Conservation (phyloP, 2,797 vertebrate species). For the Acanthopagrus latus region DNA sequence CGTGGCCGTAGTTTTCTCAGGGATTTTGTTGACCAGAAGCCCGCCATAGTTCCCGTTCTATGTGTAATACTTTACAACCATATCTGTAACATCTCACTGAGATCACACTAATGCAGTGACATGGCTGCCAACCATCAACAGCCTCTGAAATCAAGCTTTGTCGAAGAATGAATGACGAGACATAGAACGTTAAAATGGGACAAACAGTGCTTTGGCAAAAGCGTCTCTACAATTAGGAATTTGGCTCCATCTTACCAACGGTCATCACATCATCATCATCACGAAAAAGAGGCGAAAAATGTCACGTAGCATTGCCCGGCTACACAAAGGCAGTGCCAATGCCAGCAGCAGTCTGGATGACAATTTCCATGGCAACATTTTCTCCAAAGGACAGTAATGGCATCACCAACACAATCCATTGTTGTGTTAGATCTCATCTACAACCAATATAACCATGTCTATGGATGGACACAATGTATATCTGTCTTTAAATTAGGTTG, state of each 20-base stretch:
- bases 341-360: constrained; percentile 28
- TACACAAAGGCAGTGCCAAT: constrained; percentile 6
- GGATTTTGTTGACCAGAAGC: constrained; percentile 11
- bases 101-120: constrained; percentile 9
- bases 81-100: neutral
- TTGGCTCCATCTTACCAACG: constrained; percentile 48
- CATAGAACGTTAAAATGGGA: constrained; percentile 21
- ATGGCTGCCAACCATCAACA: neutral
- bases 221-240: constrained; percentile 48
- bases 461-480: constrained; percentile 37
- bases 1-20: constrained; percentile 13
- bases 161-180: constrained; percentile 34
- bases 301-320: constrained; percentile 21
- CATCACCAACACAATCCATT: constrained; percentile 25
- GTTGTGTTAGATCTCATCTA: constrained; percentile 33
- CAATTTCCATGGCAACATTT: constrained; percentile 42
- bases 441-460: constrained; percentile 36
- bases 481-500: constrained; percentile 28
- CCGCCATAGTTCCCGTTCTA: constrained; percentile 7
- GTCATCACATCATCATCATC: constrained; percentile 12
- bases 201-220: constrained; percentile 65
- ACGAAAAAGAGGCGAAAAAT: constrained; percentile 32
- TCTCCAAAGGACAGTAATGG: constrained; percentile 22
- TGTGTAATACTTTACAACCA: constrained; percentile 20
- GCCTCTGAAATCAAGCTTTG: constrained; percentile 24